phyloP scores from a whole-genome alignment of 2,113 vertebrate genomes.

The Ardeotis arabs region DNA sequence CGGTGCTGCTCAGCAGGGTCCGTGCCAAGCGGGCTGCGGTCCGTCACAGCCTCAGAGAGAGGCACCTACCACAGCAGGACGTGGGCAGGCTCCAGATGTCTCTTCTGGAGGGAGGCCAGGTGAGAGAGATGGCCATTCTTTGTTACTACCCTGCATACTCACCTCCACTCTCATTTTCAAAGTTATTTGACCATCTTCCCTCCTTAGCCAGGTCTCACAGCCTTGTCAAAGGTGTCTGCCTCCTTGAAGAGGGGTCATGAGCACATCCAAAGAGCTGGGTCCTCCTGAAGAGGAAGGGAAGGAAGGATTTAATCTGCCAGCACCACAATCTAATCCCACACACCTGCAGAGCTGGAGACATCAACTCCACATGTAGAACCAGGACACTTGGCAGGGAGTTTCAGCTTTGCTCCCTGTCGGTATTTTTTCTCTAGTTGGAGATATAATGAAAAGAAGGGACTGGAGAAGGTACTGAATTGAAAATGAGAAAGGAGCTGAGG shows the following conservation, averaged over 20 bases:
- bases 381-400: not conserved
- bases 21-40: not conserved
- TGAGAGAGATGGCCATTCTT: not conserved
- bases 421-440: not conserved
- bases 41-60: not conserved
- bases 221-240: not conserved
- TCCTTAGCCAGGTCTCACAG: not conserved
- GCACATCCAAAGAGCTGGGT: not conserved
- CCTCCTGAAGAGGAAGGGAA: not conserved
- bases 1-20: not conserved
- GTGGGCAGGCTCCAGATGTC: not conserved
- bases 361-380: not conserved
- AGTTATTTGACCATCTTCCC: not conserved
- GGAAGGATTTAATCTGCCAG: not conserved
- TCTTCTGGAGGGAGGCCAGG: not conserved
- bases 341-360: not conserved
- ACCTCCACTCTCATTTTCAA: not conserved
- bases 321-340: not conserved
- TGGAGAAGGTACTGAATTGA: not conserved
- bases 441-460: not conserved
- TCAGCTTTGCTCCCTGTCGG: not conserved
- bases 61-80: accelerated
- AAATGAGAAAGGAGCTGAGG: not conserved
- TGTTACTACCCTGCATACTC: not conserved
- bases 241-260: not conserved